Evolutionary conservation across 1,140 invertebrate genomes (phyloP).

Genomic region (Caerostris extrusa): DNA sequence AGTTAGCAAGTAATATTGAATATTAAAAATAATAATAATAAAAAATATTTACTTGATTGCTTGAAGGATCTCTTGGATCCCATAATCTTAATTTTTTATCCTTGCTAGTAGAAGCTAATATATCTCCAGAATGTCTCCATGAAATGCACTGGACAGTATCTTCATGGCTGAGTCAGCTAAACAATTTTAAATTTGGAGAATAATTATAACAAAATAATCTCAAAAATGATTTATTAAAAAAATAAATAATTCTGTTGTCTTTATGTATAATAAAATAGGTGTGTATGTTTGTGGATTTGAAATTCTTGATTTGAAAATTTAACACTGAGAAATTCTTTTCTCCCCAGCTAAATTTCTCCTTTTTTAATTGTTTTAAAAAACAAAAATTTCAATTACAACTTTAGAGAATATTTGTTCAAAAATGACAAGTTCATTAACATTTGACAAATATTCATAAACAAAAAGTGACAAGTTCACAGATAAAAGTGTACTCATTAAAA

Average conservation of each 20-base stretch:
- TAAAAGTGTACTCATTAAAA: no score
- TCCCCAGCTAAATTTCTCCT: no score
- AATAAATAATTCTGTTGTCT: not conserved
- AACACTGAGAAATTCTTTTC: no score
- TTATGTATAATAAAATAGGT: no score
- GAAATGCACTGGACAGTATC: slow-evolving; percentile 92
- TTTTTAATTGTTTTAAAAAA: no score
- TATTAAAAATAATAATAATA: not conserved
- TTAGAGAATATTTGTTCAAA: no score
- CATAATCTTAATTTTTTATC: slow-evolving; percentile 91
- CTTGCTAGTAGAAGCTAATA: slow-evolving; percentile 86
- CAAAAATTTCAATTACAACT: no score
- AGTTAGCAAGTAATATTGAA: no score
- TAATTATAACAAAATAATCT: not conserved
- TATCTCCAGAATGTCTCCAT: slow-evolving; percentile 91
- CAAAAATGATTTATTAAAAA: not conserved
- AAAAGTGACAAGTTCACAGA: no score
- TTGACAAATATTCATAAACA: no score
- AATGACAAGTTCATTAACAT: no score
- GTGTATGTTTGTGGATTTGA: not conserved
- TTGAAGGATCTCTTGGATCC: slow-evolving; percentile 87
- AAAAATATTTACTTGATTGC: slow-evolving; percentile 80
- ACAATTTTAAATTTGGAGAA: slow-evolving; percentile 63
- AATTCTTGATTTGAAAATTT: no score
- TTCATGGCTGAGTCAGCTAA: slow-evolving; percentile 88